Conservation (phyloP, 2,797 vertebrate genomes). For the Acipenser oxyrinchus region DNA sequence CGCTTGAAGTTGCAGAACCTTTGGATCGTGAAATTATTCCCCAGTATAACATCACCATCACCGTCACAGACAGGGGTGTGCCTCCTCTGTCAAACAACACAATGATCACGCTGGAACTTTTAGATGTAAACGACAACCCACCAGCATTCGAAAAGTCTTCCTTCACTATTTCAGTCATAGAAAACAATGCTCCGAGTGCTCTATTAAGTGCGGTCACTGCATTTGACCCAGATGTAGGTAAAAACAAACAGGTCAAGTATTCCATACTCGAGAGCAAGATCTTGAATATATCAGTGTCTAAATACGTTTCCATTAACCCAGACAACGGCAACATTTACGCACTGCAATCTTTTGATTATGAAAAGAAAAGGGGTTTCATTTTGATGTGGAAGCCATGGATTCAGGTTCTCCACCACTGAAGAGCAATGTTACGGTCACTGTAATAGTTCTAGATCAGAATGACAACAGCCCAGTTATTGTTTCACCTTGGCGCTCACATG, state of each 20-base stretch:
- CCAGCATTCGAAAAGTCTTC: constrained; percentile 25
- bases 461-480: constrained; percentile 35
- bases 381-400: constrained; percentile 35
- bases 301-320: constrained; percentile 34
- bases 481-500: constrained; percentile 27
- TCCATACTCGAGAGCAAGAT: constrained; percentile 30
- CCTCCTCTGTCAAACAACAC: constrained; percentile 7
- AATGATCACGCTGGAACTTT: constrained; percentile 3
- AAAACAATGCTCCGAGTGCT: constrained; percentile 37
- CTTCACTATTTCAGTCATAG: constrained; percentile 26
- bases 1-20: constrained; percentile 15
- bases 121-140: constrained; percentile 32
- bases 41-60: constrained; percentile 1
- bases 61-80: constrained; percentile 11
- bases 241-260: constrained; percentile 36
- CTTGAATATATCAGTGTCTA: constrained; percentile 31
- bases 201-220: constrained; percentile 30
- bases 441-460: constrained; percentile 38
- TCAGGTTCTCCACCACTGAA: constrained; percentile 36
- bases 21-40: constrained; percentile 10
- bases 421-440: constrained; percentile 35
- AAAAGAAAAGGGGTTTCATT: constrained; percentile 33
- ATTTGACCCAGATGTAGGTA: constrained; percentile 33
- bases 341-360: constrained; percentile 40
- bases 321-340: constrained; percentile 39